phyloP scores from a whole-genome alignment of 2,113 vertebrate species.

The Microtus ochrogaster region DNA sequence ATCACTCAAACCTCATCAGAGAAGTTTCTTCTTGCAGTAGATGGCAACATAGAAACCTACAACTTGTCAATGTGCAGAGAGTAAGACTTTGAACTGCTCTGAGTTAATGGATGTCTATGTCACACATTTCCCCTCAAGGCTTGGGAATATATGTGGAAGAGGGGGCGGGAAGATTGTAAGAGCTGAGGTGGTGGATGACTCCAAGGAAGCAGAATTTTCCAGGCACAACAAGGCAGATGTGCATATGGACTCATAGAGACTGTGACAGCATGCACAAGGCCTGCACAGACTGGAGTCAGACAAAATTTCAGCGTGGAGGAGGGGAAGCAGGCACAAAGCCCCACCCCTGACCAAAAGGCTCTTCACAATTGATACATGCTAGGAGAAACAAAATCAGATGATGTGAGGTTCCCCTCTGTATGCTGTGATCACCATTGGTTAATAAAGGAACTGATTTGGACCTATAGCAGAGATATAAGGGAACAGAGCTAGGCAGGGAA shows the following conservation, averaged over 20 bases:
- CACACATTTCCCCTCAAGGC: background rate
- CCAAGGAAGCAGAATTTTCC: background rate
- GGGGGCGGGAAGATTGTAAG: too few species aligned
- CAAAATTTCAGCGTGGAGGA: background rate
- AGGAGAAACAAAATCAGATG: background rate
- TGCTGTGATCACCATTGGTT: too few species aligned
- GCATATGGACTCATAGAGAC: background rate
- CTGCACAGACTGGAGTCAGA: background rate
- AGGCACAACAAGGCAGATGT: background rate
- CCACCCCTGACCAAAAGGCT: background rate
- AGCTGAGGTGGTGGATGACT: background rate
- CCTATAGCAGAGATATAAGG: too few species aligned
- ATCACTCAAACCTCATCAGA: background rate
- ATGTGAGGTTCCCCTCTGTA: fast-evolving
- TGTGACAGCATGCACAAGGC: background rate
- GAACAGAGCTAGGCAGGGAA: too few species aligned
- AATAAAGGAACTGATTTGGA: too few species aligned
- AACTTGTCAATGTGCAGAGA: background rate
- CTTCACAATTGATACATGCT: background rate
- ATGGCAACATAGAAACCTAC: background rate
- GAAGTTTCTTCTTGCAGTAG: background rate
- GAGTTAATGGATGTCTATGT: background rate
- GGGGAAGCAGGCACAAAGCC: background rate
- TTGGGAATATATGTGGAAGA: background rate
- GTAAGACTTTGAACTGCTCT: background rate